These are phyloP conservation scores for Paratrypauchen microcephalus DNA, from an alignment of 2,797 vertebrate species.

Conservation along the genomic window DNA sequence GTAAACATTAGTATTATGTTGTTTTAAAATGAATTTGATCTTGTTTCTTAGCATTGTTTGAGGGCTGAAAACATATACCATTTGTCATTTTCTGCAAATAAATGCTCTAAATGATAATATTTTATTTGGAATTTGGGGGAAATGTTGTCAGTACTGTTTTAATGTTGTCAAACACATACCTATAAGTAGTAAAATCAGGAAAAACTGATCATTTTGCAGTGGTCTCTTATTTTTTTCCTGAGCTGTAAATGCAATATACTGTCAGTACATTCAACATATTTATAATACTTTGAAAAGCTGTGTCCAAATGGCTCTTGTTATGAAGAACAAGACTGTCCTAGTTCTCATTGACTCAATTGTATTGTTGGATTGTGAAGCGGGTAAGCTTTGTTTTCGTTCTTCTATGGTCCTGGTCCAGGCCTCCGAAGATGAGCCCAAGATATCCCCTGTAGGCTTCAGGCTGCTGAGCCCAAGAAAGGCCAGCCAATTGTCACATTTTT, in stretches of 20 bases:
- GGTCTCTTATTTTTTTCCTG: too few relatives aligned
- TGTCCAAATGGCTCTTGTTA: background rate
- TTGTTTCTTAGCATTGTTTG: too few relatives aligned
- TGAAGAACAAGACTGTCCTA: conserved; percentile 11
- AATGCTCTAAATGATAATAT: too few relatives aligned
- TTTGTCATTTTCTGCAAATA: too few relatives aligned
- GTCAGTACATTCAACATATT: background rate
- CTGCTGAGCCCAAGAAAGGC: conserved; percentile 37
- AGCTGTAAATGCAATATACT: background rate
- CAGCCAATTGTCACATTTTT: conserved; percentile 6
- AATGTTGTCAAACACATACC: too few relatives aligned
- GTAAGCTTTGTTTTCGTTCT: background rate
- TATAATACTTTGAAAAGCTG: background rate
- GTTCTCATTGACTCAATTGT: conserved; percentile 31
- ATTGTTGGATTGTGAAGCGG: conserved; percentile 48
- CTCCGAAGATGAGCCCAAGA: conserved; percentile 30
- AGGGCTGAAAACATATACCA: too few relatives aligned
- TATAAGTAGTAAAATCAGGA: too few relatives aligned
- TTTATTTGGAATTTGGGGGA: too few relatives aligned
- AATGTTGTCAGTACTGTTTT: too few relatives aligned
- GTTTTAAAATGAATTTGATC: too few relatives aligned
- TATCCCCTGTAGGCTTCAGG: conserved; percentile 31
- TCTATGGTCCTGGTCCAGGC: conserved; percentile 39
- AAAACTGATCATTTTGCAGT: too few relatives aligned
- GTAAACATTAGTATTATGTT: too few relatives aligned